These are phyloP conservation scores for Pristionchus pacificus DNA, from an alignment of 1,140 invertebrate species.

Conservation along the genomic window DNA sequence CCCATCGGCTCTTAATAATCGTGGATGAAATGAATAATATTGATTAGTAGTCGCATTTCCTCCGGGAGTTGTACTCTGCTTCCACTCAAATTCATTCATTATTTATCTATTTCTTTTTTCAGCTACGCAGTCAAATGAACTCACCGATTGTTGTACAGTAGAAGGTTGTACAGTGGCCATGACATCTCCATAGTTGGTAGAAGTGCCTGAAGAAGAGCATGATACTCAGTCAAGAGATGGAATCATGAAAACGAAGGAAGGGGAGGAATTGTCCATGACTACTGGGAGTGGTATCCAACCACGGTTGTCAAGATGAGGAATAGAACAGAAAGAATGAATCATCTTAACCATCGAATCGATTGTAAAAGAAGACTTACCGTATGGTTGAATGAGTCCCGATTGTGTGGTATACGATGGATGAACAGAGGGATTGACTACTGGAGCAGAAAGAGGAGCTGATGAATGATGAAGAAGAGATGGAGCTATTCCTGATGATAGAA, in stretches of 20 bases:
- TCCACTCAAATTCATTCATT: too few relatives aligned
- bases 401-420: background rate
- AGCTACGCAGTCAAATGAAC: background rate
- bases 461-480: background rate
- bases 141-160: slow-evolving; percentile 2
- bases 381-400: background rate
- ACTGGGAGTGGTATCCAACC: background rate
- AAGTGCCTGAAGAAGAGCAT: too few relatives aligned
- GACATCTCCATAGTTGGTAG: too few relatives aligned
- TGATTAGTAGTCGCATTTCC: slow-evolving; percentile 31
- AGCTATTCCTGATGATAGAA: background rate
- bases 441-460: background rate
- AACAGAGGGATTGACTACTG: background rate
- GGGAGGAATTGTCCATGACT: slow-evolving; percentile 3
- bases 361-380: background rate
- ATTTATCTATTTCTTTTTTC: too few relatives aligned
- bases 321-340: background rate
- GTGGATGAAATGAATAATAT: slow-evolving; percentile 57
- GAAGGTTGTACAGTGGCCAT: background rate
- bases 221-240: too few relatives aligned
- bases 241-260: background rate
- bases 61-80: too few relatives aligned
- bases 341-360: too few relatives aligned
- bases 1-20: slow-evolving; percentile 44
- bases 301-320: too few relatives aligned